These are phyloP conservation scores for Caranx ignobilis DNA, from an alignment of 2,113 vertebrate species.

Conservation along the genomic window DNA sequence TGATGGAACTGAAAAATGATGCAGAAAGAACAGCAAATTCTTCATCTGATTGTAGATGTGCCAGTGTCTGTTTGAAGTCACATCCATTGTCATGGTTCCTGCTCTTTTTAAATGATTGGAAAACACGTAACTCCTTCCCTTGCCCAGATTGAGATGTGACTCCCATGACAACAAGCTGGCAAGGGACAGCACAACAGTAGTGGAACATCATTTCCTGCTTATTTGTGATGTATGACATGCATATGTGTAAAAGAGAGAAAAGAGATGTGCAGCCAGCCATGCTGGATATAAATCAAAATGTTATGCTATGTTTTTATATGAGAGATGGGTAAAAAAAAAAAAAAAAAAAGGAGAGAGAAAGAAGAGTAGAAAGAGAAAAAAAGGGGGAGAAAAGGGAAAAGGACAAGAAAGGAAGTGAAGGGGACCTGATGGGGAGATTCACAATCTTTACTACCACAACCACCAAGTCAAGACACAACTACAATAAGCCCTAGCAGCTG, in stretches of 20 bases:
- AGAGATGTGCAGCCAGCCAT: not conserved
- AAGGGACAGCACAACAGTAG: not conserved
- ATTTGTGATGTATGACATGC: constrained; percentile 1
- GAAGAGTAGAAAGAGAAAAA: not conserved
- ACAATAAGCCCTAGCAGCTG: not conserved
- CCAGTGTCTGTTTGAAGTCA: constrained; percentile 35
- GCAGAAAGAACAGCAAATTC: constrained; percentile 24
- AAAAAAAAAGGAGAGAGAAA: not conserved
- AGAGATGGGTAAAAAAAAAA: not conserved
- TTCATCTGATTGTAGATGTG: constrained; percentile 26
- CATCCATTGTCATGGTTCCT: constrained; percentile 21
- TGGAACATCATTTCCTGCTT: constrained; percentile 6
- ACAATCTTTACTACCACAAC: not conserved
- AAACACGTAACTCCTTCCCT: constrained; percentile 39
- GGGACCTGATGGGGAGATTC: constrained; percentile 3
- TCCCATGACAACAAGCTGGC: constrained; percentile 36
- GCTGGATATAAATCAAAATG: not conserved
- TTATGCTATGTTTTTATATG: not conserved
- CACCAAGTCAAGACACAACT: not conserved
- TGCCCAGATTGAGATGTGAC: constrained; percentile 53
- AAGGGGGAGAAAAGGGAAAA: not conserved
- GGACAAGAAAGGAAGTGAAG: not conserved
- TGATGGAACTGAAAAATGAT: constrained; percentile 15
- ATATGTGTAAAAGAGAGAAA: not conserved
- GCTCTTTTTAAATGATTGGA: constrained; percentile 52